Evolutionary conservation across 2,113 vertebrate genomes (phyloP), one percentile per base, ranked within the genome.

Genomic region (Antidorcas marsupialis): DNA sequence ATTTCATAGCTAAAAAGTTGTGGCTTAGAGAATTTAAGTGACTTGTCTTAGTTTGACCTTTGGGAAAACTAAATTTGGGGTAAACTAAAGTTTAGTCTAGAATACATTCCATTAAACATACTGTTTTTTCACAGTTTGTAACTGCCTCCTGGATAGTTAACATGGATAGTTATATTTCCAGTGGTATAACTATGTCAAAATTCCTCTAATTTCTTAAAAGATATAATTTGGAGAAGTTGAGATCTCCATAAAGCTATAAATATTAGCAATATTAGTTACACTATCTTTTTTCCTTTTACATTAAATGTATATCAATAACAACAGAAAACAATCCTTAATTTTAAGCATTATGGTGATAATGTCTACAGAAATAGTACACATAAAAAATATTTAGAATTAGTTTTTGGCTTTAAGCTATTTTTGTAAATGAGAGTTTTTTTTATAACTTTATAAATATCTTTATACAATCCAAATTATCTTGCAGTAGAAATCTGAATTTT

Each of bases 361-460:
- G 5, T 95, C 47, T 97, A 9, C 43, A 96, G 39, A 97, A 96
- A 87, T 43, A 67, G 14, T 50, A 1, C 52, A 83, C 53, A 91
- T 74, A 96, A 93, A 95, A 86, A 91, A 85, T 95, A 96, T 76
- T 96, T 90, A 86, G 71, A 95, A 97, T 95, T 95, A 89, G 9
- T 94, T 91, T 95, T 96, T 91, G 67, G 87, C 95, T 95, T 78
- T 87, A 94, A 83, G 90, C 21, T 4, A 89, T 95, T 57, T 96
- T 97, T 36, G 57, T 71, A 95, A 96, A 97, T 94, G 79, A 97
- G 74, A 76, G 15, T 11, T 87, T 64, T 89, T 76, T 95, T 53
- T 15, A 95, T 55, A 96, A 96, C 30, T 97, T 89, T 94, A 55
- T 96, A 95, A 78, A 91, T 94, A 82, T 89, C 52, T 97, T 81